Evolutionary conservation across 1,140 invertebrate species (phyloP).

Genomic region (Euwallacea similis): DNA sequence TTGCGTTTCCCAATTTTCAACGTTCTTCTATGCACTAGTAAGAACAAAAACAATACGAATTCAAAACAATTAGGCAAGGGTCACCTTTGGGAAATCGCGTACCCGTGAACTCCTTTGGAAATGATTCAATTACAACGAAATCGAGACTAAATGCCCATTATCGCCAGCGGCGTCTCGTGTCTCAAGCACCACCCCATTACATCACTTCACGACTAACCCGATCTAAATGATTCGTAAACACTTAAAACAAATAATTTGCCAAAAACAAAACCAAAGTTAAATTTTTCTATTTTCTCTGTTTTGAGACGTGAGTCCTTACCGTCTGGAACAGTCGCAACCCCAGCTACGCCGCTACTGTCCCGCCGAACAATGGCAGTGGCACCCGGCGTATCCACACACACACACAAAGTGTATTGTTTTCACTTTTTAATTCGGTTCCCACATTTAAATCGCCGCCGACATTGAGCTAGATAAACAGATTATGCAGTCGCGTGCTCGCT

Average conservation of each 20-base stretch:
- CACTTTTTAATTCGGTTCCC: constrained; percentile 48
- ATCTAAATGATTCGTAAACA: not conserved
- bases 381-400: constrained; percentile 15
- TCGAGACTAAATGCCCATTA: constrained; percentile 19
- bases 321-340: too few species aligned
- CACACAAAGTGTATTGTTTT: constrained; percentile 48
- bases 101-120: constrained; percentile 26
- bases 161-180: constrained; percentile 11
- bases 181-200: too few species aligned
- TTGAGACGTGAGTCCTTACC: too few species aligned
- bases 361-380: constrained; percentile 30
- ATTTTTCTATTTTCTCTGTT: not conserved
- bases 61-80: constrained; percentile 24
- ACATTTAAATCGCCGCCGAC: constrained; percentile 46
- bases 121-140: constrained; percentile 32
- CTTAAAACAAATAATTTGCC: not conserved
- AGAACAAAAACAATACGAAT: not conserved
- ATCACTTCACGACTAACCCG: too few species aligned
- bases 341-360: constrained; percentile 3
- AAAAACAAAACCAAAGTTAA: not conserved
- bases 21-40: not conserved
- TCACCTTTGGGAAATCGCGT: constrained; percentile 30
- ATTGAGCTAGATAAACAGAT: constrained; percentile 49
- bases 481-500: constrained; percentile 28
- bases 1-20: not conserved